phyloP scores from a whole-genome alignment of 2,888 invertebrate species.

The Slavum lentiscoides region DNA sequence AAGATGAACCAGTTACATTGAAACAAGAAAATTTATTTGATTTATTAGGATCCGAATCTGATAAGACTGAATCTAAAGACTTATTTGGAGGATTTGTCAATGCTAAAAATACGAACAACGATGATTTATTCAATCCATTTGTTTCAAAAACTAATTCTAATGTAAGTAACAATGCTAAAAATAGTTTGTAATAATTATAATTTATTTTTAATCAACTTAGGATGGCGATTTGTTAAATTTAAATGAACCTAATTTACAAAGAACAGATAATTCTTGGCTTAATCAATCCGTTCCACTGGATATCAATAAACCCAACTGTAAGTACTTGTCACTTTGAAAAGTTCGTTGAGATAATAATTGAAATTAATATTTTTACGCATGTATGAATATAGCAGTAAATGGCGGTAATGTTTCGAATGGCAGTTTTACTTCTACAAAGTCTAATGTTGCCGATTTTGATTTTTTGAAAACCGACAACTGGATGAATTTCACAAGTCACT shows the following conservation, averaged over 20 bases:
- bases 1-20: conserved; percentile 26
- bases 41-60: conserved; percentile 36
- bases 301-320: conserved; percentile 29
- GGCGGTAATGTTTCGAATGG: conserved; percentile 27
- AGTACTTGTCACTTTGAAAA: background rate
- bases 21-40: conserved; percentile 43
- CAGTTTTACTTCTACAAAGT: conserved; percentile 45
- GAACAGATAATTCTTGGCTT: conserved; percentile 34
- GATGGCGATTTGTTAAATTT: conserved; percentile 43
- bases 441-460: conserved; percentile 49
- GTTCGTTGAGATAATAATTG: background rate
- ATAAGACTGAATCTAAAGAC: conserved; percentile 47
- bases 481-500: conserved; percentile 45
- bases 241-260: conserved; percentile 19
- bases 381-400: conserved; percentile 15
- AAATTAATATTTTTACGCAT: background rate
- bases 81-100: conserved; percentile 43
- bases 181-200: background rate
- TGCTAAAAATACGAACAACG: conserved; percentile 22
- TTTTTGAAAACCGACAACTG: conserved; percentile 48
- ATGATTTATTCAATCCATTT: conserved; percentile 43
- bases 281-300: conserved; percentile 33
- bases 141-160: conserved; percentile 40
- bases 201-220: conserved; percentile 10
- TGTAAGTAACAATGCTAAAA: conserved; percentile 9